Base-by-base conservation (phyloP, 1,140 invertebrate species). In the Ceratoteleas bidentatus region DNA sequence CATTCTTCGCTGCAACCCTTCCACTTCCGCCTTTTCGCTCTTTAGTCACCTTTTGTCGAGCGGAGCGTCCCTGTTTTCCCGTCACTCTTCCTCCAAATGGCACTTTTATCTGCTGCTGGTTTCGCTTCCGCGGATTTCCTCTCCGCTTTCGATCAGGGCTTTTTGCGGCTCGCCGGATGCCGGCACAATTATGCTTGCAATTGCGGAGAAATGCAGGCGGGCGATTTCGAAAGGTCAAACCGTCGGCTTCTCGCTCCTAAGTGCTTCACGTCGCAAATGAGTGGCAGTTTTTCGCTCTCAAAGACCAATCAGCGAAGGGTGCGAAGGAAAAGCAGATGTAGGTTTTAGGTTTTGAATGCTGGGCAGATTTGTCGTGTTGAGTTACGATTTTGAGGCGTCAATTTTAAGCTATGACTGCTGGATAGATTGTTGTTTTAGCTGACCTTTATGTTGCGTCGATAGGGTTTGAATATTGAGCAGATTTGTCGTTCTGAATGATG, bases 1-100 rank as follows among this genome's bases (percentile, higher is more conserved):
- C 60, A 64, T 70, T 78, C 75, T 70, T 74, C 50, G 24, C 57
- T 34, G 24, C 24, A 66, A 79, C 76, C 68, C 76, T 79, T 66
- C 68, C 54, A 57, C 66, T 72, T 78, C 66, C 66, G 60, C 53
- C 54, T 58, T 72, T 56, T 76, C 38, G 66, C 24, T 79, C 76
- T 73, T 73, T 64, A 78, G 74, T 65, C 73, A 64, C 58, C 74
- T 57, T 70, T 78, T 70, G 65, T 78, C 65, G 24, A 24, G 49
- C 65, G 57, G 11, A 5, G 49, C 36, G 52, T 40, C 56, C 45
- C 58, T 58, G 36, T 65, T 70, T 70, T 45, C 34, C 32, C 13
- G 16, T 61, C 61, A 34, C 60, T 61, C 53, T 43, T 76, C 24
- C 24, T 76, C 68, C 40, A 45, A 54, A 45, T n/a, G n/a, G 2